Evolutionary conservation across 2,113 vertebrate genomes (phyloP).

Genomic region (Microcebus lehilahytsara): DNA sequence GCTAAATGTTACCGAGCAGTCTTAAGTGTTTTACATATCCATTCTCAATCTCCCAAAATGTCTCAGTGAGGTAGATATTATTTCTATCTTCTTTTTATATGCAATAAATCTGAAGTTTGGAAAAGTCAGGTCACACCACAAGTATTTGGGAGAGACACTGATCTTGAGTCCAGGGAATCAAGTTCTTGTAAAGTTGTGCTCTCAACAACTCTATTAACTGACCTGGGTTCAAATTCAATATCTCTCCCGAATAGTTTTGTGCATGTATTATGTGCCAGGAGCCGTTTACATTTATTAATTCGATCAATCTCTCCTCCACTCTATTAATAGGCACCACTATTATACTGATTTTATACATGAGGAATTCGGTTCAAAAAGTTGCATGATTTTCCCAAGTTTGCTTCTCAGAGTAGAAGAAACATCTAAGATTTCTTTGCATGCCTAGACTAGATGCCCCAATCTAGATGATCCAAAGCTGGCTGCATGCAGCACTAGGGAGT

Average conservation of each 20-base stretch:
- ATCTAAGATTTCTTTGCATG: not conserved
- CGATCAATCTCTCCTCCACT: not conserved
- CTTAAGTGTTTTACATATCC: not conserved
- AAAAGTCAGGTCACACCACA: not conserved
- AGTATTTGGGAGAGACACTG: not conserved
- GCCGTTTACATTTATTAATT: not conserved
- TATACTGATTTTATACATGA: not conserved
- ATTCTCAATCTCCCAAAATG: not conserved
- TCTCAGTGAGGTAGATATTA: not conserved
- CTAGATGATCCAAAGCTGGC: not conserved
- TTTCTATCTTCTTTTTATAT: not conserved
- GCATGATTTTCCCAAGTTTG: not conserved
- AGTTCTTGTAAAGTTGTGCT: not conserved
- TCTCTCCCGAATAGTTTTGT: not conserved
- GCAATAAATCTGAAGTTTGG: not conserved
- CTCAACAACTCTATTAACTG: not conserved
- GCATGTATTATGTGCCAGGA: not conserved
- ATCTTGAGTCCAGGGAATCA: not conserved
- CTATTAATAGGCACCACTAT: not conserved
- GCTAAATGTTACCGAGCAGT: not conserved
- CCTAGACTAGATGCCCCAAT: not conserved
- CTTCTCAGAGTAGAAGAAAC: not conserved
- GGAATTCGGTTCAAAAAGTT: not conserved
- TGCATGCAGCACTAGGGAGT: not conserved
- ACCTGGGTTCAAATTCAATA: not conserved